Percentiles rank a stretch among this genome's conserved stretches.
phyloP scores from a whole-genome alignment of 2,113 vertebrate genomes.

The Meriones unguiculatus region DNA sequence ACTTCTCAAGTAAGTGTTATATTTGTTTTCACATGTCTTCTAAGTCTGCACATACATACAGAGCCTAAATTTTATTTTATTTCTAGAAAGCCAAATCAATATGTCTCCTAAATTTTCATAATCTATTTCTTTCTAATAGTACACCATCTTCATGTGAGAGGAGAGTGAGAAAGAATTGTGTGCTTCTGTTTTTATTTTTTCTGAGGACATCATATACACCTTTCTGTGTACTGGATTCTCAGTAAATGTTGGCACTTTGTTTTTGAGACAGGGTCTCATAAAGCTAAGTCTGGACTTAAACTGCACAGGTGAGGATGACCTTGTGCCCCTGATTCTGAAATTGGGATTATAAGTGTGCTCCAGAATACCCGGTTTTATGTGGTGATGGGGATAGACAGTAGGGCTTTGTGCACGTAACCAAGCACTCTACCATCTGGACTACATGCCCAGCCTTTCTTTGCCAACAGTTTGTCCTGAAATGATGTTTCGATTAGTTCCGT shows the following conservation, averaged over 20 bases:
- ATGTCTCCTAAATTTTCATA: neutral
- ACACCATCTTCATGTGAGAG: neutral
- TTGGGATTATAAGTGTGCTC: neutral
- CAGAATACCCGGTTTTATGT: neutral
- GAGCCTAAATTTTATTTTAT: neutral
- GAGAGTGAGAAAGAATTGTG: neutral
- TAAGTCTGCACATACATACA: neutral
- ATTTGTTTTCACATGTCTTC: neutral
- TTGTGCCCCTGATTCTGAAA: neutral
- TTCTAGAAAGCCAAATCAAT: slow-evolving; percentile 24
- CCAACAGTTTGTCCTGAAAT: neutral
- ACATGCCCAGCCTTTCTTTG: neutral
- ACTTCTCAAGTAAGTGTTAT: neutral
- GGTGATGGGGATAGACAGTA: no score
- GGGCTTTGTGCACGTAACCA: neutral
- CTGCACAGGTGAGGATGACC: neutral
- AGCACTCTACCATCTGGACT: no score
- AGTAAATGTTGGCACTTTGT: neutral
- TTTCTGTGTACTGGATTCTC: neutral
- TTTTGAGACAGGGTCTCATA: neutral
- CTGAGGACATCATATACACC: neutral
- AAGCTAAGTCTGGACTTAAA: neutral
- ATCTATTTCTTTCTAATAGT: slow-evolving; percentile 19
- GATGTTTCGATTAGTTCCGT: slow-evolving; percentile 19
- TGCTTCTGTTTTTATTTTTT: neutral